A percentile compares a stretch with the other conserved stretches of the same genome.
phyloP scores from a whole-genome alignment of 2,113 vertebrate species.

The Bettongia penicillata region DNA sequence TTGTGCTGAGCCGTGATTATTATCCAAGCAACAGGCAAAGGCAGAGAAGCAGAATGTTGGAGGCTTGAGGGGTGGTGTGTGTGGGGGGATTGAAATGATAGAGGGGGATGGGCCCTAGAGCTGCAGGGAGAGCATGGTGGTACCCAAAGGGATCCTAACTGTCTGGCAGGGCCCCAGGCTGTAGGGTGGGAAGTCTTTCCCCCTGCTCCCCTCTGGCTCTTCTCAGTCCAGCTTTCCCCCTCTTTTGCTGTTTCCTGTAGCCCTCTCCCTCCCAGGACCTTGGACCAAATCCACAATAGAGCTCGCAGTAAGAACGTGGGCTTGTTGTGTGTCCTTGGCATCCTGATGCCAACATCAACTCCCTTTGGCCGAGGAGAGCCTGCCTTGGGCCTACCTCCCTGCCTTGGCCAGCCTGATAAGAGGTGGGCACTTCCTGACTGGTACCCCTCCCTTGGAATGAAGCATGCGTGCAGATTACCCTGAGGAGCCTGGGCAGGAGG shows the following conservation, averaged over 20 bases:
- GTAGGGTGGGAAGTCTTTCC: slow-evolving; percentile 18
- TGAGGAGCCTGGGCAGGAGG: background rate
- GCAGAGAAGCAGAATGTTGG: slow-evolving; percentile 42
- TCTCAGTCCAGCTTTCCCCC: background rate
- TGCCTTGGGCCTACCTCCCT: slow-evolving; percentile 48
- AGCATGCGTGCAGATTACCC: background rate
- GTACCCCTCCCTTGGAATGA: background rate
- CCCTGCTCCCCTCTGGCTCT: slow-evolving; percentile 6
- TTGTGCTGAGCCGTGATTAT: slow-evolving; percentile 68
- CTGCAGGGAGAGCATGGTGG: background rate
- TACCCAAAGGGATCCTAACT: slow-evolving; percentile 6
- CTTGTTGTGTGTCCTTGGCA: slow-evolving; percentile 79
- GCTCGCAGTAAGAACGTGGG: slow-evolving; percentile 74
- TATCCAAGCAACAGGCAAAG: slow-evolving; percentile 64
- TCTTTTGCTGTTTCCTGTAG: background rate
- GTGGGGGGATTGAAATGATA: slow-evolving; percentile 25
- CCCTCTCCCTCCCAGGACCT: slow-evolving; percentile 71
- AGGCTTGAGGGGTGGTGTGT: slow-evolving; percentile 40
- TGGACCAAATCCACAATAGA: slow-evolving; percentile 71
- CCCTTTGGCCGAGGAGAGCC: slow-evolving; percentile 67
- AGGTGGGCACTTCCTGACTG: slow-evolving; percentile 10
- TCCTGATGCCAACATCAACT: slow-evolving; percentile 53
- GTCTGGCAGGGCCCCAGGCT: background rate
- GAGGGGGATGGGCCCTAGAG: background rate
- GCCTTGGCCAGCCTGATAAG: slow-evolving; percentile 64